Evolutionary conservation across 2,797 vertebrate species (phyloP), one percentile per base, ranked within the genome.

Genomic region (Australoheros facetus): DNA sequence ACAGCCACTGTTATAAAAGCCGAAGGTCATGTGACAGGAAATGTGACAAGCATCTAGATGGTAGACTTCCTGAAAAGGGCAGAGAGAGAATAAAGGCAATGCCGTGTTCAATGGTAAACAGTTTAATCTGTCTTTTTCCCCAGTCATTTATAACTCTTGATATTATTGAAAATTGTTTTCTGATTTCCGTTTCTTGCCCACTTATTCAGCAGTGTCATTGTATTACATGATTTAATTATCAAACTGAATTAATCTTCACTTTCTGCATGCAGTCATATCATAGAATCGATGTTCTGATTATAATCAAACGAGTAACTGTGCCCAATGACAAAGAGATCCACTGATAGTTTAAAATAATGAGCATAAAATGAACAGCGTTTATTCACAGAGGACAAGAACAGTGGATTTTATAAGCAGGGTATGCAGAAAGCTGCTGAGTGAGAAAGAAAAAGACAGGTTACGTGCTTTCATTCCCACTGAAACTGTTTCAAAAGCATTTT

Each of bases 21-120:
- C 51, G 51, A 3, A 45, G 57, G 73, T 85, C 81, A 88, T 1
- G 56, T 86, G 78, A 89, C 80, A 90, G 84, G 87, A 91, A 91
- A 73, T 14, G 56, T 57, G 78, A 77, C 79, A 84, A 74, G 77
- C 45, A 86, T 82, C 74, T 73, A 16, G 26, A 78, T 58, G 21
- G 17, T 9, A 26, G 28, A 83, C 85, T 86, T 88, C 87, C 88
- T 88, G 80, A 87, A 74, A 79, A 51, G 72, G 45, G 56, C 30
- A 39, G 12, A 56, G 30, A 69, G 11, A 69, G 51, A 14, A 32
- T 48, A 69, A 51, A n/a, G 10, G 17, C 45, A 69, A 69, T 28
- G 13, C 60, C 56, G 28, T 71, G 53, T 77, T 78, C 48, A 45
- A 59, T 56, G 26, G 42, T 66, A 32, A 48, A 75, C 16, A 45